Evolutionary conservation across 2,888 invertebrate genomes (phyloP), one percentile per base, ranked within the genome.

Genomic region (Elmis aenea): DNA sequence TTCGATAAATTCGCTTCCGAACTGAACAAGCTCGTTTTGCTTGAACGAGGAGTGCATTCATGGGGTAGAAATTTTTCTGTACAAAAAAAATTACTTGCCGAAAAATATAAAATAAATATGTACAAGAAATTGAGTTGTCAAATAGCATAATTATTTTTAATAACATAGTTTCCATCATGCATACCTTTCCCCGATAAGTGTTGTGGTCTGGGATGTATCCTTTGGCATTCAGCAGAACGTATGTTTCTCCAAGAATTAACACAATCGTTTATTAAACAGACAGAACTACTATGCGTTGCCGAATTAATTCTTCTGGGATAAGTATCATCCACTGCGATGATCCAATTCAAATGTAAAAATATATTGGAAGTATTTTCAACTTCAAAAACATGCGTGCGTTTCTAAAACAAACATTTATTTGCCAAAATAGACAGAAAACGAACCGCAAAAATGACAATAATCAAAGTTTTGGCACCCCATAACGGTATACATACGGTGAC

Each of bases 321-420:
- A 10, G 37, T 27, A 27, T 51, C 47, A 12, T 50, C 42, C 40
- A 46, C 38, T 2, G 13, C 16, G 5, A 60, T 24, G 5, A 27
- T 40, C 61, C 61, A 62, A 14, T 40, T 26, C 4, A 63, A 42
- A 14, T 50, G 26, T 4, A 63, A 29, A 2, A 55, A 53, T 12
- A 62, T 52, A 6, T 37, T 36, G 3, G 62, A 59, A 14, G 46
- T 44, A 48, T 65, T 66, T 29, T 27, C 37, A 2, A 66, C 43
- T 14, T 46, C 31, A 39, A 64, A 58, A 3, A 21, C 42, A 3
- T 38, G 21, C 6, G 46, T 41, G 11, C 45, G 42, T 42, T 51
- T 55, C 64, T 64, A 38, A 38, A 51, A 52, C 27, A 27, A 22
- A 20, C n/a, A n/a, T n/a, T n/a, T n/a, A n/a, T n/a, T n/a, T n/a